A percentile compares a stretch with the other conserved stretches of the same genome.
phyloP scores from a whole-genome alignment of 2,797 vertebrate species.

The Eleutherodactylus coqui region DNA sequence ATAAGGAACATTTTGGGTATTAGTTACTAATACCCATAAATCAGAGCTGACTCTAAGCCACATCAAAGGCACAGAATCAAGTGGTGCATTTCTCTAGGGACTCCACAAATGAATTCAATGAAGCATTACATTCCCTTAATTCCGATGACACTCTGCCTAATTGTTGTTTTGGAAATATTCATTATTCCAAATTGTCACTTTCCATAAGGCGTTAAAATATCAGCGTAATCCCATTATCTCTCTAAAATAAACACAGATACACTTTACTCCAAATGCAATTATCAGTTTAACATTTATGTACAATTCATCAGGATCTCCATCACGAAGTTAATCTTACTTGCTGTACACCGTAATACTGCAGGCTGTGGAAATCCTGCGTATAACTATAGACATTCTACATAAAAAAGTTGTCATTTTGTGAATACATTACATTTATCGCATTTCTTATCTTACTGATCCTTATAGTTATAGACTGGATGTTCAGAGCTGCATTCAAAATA shows the following conservation, averaged over 20 bases:
- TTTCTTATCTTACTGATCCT: too few relatives aligned
- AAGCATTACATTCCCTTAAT: conserved; percentile 33
- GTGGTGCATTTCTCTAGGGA: conserved; percentile 15
- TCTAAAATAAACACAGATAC: conserved; percentile 8
- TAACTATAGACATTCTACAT: background rate
- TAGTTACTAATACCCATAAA: background rate
- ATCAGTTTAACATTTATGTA: background rate
- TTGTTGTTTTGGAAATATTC: conserved; percentile 47
- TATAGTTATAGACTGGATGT: too few relatives aligned
- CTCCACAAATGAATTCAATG: conserved; percentile 35
- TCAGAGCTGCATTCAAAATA: too few relatives aligned
- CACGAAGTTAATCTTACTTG: background rate
- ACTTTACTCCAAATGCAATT: conserved; percentile 8
- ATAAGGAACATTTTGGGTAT: conserved; percentile 10
- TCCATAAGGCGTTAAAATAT: conserved; percentile 33
- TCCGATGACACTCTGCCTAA: conserved; percentile 26
- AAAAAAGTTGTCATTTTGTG: too few relatives aligned
- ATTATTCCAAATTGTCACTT: conserved; percentile 47
- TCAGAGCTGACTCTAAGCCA: conserved; percentile 10
- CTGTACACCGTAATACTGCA: background rate
- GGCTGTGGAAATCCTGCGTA: background rate
- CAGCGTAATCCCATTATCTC: background rate
- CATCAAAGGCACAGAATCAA: conserved; percentile 19
- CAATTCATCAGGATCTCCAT: background rate
- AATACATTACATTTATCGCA: background rate